Base-by-base conservation (phyloP, 37 sponge, comb jelly and placozoan genomes). In the Beroe forskalii region DNA sequence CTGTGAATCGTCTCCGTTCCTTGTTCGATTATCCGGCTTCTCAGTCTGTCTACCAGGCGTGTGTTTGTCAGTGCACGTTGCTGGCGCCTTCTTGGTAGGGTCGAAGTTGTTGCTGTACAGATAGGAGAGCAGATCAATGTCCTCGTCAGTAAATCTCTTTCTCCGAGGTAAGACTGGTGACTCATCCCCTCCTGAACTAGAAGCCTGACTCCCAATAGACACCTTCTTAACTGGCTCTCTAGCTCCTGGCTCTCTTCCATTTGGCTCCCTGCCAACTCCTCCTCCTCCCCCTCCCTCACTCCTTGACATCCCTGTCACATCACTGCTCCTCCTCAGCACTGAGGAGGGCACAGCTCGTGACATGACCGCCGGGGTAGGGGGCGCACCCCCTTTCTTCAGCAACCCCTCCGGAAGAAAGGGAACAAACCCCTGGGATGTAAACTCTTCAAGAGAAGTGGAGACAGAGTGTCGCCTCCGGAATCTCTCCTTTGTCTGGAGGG, bases 51-150 rank as follows among this genome's bases (percentile, higher is more conserved):
- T 9, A 20, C 17, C 17, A 20, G 60, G 60, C 9, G 60, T 9
- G 17, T 9, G 17, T 55, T 55, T 55, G n/a, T n/a, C n/a, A n/a
- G n/a, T n/a, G n/a, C n/a, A n/a, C n/a, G n/a, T n/a, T n/a, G n/a
- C n/a, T n/a, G n/a, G n/a, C n/a, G n/a, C n/a, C 60, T 55, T 55
- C n/a, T n/a, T n/a, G n/a, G n/a, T n/a, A 6, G 75, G 75, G 40
- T 72, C 75, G 40, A 72, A 72, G 30, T 72, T 72, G 40, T 37
- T 72, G 8, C 39, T 36, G 39, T 72, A 72, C 39, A 72, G 75
- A 30, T 19, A 33, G 40, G 75, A 72, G 3, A 72, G 40, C 75
- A 19, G 75, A 39, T 72, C 75, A 8, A 72, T 72, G 40, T 72
- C 75, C 19, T 23, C 75, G 40, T 72, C 75, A 30, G 40, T 30